Conservation (phyloP, 37 sponge, comb jelly and placozoan genomes). For the Ephydatia muelleri region DNA sequence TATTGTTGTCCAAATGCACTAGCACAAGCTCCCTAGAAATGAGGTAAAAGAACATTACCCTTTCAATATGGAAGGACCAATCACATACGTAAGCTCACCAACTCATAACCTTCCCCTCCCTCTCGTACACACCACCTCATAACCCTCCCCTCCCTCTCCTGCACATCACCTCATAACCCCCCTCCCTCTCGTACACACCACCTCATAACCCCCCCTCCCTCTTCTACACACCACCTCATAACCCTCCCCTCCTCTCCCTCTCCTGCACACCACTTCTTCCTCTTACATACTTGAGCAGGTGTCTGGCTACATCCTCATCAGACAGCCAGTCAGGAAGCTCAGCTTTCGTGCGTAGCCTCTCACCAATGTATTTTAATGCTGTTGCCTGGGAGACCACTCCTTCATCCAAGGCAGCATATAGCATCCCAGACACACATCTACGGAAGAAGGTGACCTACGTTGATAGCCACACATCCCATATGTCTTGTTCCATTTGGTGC, state of each 20-base stretch:
- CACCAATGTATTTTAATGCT: constrained; percentile 79
- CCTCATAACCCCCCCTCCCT: neutral
- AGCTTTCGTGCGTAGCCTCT: constrained; percentile 74
- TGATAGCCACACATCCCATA: neutral
- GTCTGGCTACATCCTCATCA: constrained; percentile 74
- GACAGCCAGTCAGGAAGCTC: constrained; percentile 79
- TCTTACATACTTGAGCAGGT: constrained; percentile 63
- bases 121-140: too few species aligned
- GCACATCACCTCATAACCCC: too few species aligned
- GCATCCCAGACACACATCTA: constrained; percentile 79
- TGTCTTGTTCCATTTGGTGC: neutral
- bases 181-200: neutral
- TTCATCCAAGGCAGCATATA: constrained; percentile 44
- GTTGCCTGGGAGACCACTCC: constrained; percentile 52
- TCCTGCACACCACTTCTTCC: neutral
- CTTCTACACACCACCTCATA: neutral
- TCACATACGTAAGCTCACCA: neutral
- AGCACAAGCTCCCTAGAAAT: constrained; percentile 73
- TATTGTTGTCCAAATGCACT: constrained; percentile 78
- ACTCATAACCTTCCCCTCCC: neutral
- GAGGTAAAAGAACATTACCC: neutral
- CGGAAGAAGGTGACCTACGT: neutral
- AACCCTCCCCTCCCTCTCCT: too few species aligned
- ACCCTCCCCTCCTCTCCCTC: neutral
- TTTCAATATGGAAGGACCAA: neutral